These are phyloP conservation scores for Lithophane socia DNA, from an alignment of 2,888 invertebrate species.

Conservation along the genomic window DNA sequence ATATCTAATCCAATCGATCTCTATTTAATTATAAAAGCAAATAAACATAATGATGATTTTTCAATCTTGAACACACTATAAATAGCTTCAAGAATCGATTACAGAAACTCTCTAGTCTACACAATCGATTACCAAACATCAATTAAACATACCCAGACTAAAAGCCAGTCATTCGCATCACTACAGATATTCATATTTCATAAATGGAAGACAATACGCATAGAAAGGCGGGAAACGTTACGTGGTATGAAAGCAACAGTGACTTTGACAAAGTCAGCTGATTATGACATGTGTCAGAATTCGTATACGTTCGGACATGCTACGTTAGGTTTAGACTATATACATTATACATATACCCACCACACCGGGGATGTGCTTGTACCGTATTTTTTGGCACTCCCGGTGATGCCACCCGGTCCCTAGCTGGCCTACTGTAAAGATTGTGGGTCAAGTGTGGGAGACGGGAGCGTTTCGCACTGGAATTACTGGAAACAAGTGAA, in stretches of 20 bases:
- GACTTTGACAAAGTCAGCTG: slow-evolving; percentile 46
- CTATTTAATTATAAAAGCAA: neutral
- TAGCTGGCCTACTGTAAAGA: neutral
- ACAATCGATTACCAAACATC: slow-evolving; percentile 24
- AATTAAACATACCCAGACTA: slow-evolving; percentile 22
- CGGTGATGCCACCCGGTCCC: too few species aligned
- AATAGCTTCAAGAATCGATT: neutral
- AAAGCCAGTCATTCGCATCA: slow-evolving; percentile 40
- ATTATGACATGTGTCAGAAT: slow-evolving; percentile 41
- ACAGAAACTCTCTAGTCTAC: slow-evolving; percentile 1
- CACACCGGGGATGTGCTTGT: too few species aligned
- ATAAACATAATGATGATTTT: neutral
- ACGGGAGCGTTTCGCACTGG: neutral
- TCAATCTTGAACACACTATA: slow-evolving; percentile 1
- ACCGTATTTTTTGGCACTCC: too few species aligned
- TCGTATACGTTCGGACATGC: slow-evolving; percentile 10
- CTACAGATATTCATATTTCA: slow-evolving; percentile 48
- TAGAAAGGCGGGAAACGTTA: slow-evolving; percentile 61
- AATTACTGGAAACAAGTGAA: neutral
- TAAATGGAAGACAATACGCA: slow-evolving; percentile 52
- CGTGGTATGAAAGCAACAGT: slow-evolving; percentile 53
- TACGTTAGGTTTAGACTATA: slow-evolving; percentile 1
- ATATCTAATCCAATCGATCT: neutral
- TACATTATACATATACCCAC: too few species aligned
- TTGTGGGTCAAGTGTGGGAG: neutral